A percentile compares a stretch with the other conserved stretches of the same genome.
phyloP scores from a whole-genome alignment of 2,113 vertebrate species.

The Neotoma lepida region DNA sequence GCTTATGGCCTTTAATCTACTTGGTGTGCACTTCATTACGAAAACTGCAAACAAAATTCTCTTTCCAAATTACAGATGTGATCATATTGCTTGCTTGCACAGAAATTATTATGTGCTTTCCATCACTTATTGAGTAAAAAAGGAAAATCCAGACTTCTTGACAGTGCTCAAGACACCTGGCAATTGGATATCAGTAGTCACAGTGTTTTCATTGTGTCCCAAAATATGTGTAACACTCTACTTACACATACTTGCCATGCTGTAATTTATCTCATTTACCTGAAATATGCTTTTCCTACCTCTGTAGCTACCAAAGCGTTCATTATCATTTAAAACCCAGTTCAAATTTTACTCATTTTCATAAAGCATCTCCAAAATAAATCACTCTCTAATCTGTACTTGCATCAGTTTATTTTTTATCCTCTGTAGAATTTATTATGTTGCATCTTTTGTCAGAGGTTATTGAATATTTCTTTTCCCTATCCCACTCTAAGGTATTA shows the following conservation, averaged over 20 bases:
- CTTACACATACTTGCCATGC: neutral
- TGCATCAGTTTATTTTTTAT: neutral
- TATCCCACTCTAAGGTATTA: neutral
- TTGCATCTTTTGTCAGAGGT: neutral
- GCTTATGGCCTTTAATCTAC: neutral
- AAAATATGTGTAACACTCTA: neutral
- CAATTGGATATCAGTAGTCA: neutral
- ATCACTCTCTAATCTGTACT: neutral
- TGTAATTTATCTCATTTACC: neutral
- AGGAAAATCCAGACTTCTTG: constrained; percentile 28
- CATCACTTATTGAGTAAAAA: neutral
- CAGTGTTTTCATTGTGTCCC: neutral
- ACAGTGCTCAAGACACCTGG: neutral
- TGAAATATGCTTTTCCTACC: constrained; percentile 18
- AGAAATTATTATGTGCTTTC: constrained; percentile 12
- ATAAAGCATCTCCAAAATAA: constrained; percentile 19
- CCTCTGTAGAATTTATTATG: neutral
- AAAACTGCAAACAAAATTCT: constrained; percentile 8
- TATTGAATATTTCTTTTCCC: neutral
- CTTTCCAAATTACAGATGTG: neutral
- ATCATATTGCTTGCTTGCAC: neutral
- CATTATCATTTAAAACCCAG: constrained; percentile 10
- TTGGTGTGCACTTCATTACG: neutral
- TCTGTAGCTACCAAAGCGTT: neutral
- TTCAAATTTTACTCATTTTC: neutral